Conservation (phyloP, 2,113 vertebrate genomes). For the Catharus fuscescens region DNA sequence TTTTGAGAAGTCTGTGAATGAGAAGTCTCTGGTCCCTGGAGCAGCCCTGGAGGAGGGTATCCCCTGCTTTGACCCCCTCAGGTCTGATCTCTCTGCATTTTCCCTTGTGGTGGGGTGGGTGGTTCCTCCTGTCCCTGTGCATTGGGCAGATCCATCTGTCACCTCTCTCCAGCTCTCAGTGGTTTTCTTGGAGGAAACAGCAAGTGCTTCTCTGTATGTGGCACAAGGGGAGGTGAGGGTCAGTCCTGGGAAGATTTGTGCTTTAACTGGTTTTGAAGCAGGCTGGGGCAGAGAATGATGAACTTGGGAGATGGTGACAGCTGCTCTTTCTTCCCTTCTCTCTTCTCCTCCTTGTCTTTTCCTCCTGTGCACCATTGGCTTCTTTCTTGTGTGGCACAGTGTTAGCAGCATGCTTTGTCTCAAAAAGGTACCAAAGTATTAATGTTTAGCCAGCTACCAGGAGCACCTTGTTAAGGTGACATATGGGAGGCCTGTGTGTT, state of each 20-base stretch:
- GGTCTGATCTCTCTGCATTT: background rate
- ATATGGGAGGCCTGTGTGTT: background rate
- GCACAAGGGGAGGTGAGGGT: background rate
- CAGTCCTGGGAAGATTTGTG: background rate
- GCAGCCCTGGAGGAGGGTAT: background rate
- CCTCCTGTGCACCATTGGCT: background rate
- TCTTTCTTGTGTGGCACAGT: background rate
- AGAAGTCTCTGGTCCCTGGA: background rate
- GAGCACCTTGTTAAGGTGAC: background rate
- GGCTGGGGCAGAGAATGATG: background rate
- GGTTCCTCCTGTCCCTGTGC: background rate
- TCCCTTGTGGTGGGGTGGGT: background rate
- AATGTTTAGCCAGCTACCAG: background rate
- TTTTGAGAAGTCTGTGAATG: background rate
- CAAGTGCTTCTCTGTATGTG: background rate
- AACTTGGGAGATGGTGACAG: background rate
- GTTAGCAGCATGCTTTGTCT: background rate
- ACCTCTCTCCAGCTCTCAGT: background rate
- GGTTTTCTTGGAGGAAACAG: background rate
- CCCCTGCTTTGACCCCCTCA: background rate
- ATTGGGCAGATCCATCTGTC: background rate
- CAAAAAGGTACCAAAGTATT: background rate
- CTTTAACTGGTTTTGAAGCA: background rate
- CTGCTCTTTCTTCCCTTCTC: background rate
- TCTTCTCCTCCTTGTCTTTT: background rate